Evolutionary conservation across 2,797 vertebrate species (phyloP).

Genomic region (Rhynchotus rufescens): DNA sequence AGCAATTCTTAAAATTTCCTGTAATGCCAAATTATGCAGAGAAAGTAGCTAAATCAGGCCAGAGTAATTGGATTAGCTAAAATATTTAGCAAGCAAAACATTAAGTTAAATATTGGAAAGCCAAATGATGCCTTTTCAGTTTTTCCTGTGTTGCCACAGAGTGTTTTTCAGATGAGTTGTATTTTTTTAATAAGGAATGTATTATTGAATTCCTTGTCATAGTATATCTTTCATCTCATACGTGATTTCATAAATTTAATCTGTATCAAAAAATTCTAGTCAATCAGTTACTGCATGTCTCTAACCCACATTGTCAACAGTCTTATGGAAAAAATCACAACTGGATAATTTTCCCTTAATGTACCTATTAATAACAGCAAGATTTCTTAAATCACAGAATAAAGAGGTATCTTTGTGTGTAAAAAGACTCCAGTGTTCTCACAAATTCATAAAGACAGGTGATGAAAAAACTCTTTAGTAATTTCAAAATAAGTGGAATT

Average conservation of each 20-base stretch:
- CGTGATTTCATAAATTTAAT: not conserved
- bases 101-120: not conserved
- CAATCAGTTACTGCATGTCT: not conserved
- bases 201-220: not conserved
- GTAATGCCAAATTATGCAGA: slow-evolving; percentile 20
- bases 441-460: not conserved
- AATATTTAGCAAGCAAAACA: not conserved
- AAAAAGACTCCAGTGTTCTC: not conserved
- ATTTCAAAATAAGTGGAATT: not conserved
- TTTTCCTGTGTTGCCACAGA: no score
- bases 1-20: not conserved
- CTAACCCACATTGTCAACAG: not conserved
- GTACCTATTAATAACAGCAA: not conserved
- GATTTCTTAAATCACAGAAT: not conserved
- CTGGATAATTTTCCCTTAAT: not conserved
- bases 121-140: not conserved
- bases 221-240: not conserved
- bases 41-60: slow-evolving; percentile 21
- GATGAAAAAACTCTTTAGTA: not conserved
- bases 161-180: not conserved
- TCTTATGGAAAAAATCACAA: not conserved
- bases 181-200: not conserved
- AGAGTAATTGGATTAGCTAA: slow-evolving; percentile 10
- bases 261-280: not conserved
- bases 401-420: not conserved